These are phyloP conservation scores for Drosophila funebris DNA, from an alignment of 1,140 invertebrate genomes.

Conservation along the genomic window DNA sequence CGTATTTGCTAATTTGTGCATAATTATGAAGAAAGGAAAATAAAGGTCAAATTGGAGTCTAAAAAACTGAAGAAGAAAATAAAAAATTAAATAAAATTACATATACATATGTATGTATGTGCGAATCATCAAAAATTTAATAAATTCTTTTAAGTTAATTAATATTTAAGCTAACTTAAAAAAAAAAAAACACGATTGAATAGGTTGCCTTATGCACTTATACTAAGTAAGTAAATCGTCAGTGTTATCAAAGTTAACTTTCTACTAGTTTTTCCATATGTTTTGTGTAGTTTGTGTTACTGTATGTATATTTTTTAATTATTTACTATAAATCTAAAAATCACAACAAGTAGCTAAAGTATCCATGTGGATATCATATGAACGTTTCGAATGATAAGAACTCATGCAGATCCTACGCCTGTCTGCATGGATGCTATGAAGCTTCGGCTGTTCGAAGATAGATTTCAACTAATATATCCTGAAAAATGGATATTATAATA, in stretches of 20 bases:
- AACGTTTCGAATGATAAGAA: no score
- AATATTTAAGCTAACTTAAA: neutral
- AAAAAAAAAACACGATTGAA: no score
- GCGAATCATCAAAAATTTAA: neutral
- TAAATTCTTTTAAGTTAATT: neutral
- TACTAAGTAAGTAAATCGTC: neutral
- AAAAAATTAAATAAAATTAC: neutral
- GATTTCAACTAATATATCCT: neutral
- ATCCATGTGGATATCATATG: neutral
- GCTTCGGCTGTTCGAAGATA: neutral
- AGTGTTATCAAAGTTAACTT: neutral
- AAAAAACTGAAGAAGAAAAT: neutral
- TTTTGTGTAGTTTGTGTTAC: conserved; percentile 4
- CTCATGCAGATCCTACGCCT: no score
- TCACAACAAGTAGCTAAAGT: no score
- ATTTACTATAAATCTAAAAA: neutral
- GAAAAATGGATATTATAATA: no score
- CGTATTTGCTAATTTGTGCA: no score
- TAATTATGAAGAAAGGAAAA: neutral
- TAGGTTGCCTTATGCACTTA: neutral
- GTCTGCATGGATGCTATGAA: conserved; percentile 6
- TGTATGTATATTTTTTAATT: neutral
- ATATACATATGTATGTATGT: no score
- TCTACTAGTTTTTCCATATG: neutral
- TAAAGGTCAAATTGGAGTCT: neutral